Percentiles rank a stretch among this genome's conserved stretches.
These are phyloP conservation scores for Pyrrhosoma nymphula DNA, from an alignment of 2,888 invertebrate genomes.

Conservation along the genomic window DNA sequence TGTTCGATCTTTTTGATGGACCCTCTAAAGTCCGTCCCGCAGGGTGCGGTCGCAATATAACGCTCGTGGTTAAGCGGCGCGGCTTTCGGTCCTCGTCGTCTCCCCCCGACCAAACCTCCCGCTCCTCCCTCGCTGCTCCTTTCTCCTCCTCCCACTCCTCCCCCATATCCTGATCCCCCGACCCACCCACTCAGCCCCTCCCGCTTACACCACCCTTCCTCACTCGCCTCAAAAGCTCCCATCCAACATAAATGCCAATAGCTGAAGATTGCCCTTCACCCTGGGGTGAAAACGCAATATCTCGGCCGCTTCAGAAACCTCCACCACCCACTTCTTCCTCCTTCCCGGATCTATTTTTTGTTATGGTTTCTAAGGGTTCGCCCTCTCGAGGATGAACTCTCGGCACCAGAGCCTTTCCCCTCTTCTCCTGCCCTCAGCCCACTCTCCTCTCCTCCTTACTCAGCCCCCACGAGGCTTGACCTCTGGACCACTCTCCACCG, in stretches of 20 bases:
- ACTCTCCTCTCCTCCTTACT: not conserved
- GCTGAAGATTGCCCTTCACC: slow-evolving; percentile 61
- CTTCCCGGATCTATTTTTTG: slow-evolving; percentile 49
- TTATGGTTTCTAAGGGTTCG: slow-evolving; percentile 61
- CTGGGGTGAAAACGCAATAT: slow-evolving; percentile 40
- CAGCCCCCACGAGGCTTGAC: slow-evolving; percentile 20
- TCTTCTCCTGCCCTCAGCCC: not conserved
- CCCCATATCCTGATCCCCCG: not conserved
- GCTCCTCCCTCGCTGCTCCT: no score
- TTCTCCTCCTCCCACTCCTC: not conserved
- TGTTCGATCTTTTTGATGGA: no score
- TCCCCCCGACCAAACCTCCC: no score
- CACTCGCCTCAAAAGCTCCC: not conserved
- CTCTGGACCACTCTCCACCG: not conserved
- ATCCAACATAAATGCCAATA: slow-evolving; percentile 63
- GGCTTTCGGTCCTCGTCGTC: no score
- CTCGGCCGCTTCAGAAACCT: slow-evolving; percentile 11
- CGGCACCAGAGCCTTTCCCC: no score
- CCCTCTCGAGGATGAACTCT: slow-evolving; percentile 28
- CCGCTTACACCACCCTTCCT: not conserved
- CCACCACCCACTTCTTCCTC: not conserved
- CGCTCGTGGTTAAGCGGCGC: not conserved
- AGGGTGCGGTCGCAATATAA: not conserved
- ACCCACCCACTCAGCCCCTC: not conserved
- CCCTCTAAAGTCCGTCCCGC: no score